These are phyloP conservation scores for Catajapyx aquilonaris DNA, from an alignment of 1,140 invertebrate genomes.

Conservation along the genomic window DNA sequence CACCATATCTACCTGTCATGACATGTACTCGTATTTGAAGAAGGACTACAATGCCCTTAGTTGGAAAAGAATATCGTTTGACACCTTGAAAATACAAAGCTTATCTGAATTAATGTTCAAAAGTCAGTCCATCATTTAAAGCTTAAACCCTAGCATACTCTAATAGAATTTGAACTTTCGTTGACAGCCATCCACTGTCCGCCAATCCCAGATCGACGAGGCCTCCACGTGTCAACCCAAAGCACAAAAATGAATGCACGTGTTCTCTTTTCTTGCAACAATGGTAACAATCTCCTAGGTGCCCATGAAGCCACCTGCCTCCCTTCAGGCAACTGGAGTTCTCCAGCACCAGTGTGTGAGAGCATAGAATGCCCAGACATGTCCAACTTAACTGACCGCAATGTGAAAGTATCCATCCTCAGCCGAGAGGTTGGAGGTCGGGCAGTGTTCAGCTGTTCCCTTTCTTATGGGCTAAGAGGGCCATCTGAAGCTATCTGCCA, in stretches of 20 bases:
- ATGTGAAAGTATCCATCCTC: constrained; percentile 41
- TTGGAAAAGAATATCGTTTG: too few relatives aligned
- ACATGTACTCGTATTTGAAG: too few relatives aligned
- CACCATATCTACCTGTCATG: too few relatives aligned
- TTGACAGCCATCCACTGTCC: constrained; percentile 57
- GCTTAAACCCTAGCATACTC: too few relatives aligned
- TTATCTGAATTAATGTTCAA: not conserved
- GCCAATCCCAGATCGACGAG: constrained; percentile 37
- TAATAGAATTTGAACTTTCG: too few relatives aligned
- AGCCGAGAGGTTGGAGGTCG: constrained; percentile 51
- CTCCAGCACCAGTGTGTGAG: constrained; percentile 54
- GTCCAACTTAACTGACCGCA: constrained; percentile 22
- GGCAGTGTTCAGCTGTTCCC: constrained; percentile 53
- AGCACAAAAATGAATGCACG: constrained; percentile 49
- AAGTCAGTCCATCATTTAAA: not conserved
- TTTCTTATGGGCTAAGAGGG: constrained; percentile 55
- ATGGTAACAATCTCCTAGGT: constrained; percentile 59
- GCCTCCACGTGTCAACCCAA: constrained; percentile 41
- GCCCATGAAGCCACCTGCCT: constrained; percentile 44
- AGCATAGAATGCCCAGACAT: constrained; percentile 58
- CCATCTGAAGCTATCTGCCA: constrained; percentile 49
- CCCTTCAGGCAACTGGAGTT: constrained; percentile 64
- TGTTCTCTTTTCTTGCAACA: constrained; percentile 51
- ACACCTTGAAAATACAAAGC: too few relatives aligned
- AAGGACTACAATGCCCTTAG: too few relatives aligned